Evolutionary conservation across 2,888 invertebrate species (phyloP).

Genomic region (Conops quadrifasciatus): DNA sequence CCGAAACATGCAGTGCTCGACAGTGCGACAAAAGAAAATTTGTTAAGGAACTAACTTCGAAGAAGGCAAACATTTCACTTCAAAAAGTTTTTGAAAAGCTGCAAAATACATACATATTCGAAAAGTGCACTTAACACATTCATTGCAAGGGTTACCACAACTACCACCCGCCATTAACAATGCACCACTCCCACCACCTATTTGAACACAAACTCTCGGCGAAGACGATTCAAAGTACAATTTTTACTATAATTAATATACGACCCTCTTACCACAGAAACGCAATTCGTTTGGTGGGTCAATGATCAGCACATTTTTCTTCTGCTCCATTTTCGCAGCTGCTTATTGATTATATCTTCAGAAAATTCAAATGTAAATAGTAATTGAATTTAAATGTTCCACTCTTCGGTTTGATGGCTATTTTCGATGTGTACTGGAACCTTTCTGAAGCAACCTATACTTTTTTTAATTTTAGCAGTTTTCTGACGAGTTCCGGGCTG

Average conservation of each 20-base stretch:
- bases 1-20: too few relatives aligned
- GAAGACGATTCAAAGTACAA: too few relatives aligned
- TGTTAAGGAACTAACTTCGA: too few relatives aligned
- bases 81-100: too few relatives aligned
- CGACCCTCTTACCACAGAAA: slow-evolving; percentile 81
- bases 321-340: slow-evolving; percentile 68
- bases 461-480: slow-evolving; percentile 20
- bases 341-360: slow-evolving; percentile 4
- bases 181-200: too few relatives aligned
- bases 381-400: too few relatives aligned
- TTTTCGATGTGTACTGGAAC: slow-evolving; percentile 1
- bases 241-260: background rate
- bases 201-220: too few relatives aligned
- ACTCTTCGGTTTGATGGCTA: background rate
- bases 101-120: too few relatives aligned
- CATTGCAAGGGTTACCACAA: background rate
- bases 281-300: slow-evolving; percentile 88
- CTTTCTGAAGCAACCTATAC: too few relatives aligned
- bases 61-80: too few relatives aligned
- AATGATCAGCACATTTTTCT: slow-evolving; percentile 79
- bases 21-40: too few relatives aligned
- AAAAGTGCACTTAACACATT: too few relatives aligned
- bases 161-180: background rate
- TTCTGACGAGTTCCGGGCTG: slow-evolving; percentile 5
- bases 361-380: slow-evolving; percentile 26